These are phyloP conservation scores for Anser brachyrhynchus DNA, from an alignment of 2,113 vertebrate genomes.

Conservation along the genomic window DNA sequence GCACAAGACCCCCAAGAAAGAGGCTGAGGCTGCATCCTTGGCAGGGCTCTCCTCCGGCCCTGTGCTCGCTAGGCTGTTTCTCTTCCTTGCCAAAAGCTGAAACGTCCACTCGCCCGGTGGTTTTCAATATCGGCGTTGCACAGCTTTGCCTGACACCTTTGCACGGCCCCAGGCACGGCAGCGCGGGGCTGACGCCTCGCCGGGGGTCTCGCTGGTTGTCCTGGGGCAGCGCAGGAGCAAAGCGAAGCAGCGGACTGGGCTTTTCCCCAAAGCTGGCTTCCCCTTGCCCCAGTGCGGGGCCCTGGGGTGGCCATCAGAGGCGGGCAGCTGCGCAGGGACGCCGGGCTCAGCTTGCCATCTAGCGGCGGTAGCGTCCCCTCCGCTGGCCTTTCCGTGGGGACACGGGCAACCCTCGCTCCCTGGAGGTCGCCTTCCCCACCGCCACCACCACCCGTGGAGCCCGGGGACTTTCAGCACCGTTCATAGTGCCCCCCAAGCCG, in stretches of 20 bases:
- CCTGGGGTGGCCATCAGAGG: not conserved
- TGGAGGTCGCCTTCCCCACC: fast-evolving
- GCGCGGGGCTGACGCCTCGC: not conserved
- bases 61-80: not conserved
- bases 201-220: not conserved
- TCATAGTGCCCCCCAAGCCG: not conserved
- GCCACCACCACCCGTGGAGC: not conserved
- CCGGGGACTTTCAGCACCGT: not conserved
- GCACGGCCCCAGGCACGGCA: not conserved
- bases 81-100: not conserved
- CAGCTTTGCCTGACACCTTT: not conserved
- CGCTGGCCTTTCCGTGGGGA: fast-evolving
- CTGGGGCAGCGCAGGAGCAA: not conserved
- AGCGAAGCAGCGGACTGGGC: not conserved
- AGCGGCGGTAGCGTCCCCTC: not conserved
- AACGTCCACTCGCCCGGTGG: not conserved
- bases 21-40: fast-evolving
- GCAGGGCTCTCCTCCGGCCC: fast-evolving
- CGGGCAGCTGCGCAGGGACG: fast-evolving
- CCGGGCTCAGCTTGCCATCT: conserved; percentile 58
- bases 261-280: not conserved
- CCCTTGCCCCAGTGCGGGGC: not conserved
- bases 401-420: fast-evolving
- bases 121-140: not conserved
- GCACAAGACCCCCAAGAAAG: too few species aligned